Conservation (phyloP, 2,113 vertebrate species). For the Elephas maximus region DNA sequence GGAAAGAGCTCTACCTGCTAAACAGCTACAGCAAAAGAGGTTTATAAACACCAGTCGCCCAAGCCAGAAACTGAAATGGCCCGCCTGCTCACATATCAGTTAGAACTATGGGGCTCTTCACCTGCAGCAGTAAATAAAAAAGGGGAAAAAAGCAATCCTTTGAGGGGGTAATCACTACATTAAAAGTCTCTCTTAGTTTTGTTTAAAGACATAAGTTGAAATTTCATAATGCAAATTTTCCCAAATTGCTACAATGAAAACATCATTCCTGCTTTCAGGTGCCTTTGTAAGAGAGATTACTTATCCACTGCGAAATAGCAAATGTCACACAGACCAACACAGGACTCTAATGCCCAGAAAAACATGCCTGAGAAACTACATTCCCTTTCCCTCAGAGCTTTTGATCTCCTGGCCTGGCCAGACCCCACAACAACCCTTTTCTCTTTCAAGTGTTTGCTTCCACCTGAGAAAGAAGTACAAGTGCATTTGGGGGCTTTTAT, state of each 20-base stretch:
- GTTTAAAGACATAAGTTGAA: neutral
- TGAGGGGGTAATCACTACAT: neutral
- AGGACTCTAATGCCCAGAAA: neutral
- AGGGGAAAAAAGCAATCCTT: neutral
- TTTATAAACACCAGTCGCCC: neutral
- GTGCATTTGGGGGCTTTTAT: neutral
- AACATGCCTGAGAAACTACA: neutral
- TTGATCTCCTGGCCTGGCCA: neutral
- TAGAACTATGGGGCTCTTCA: neutral
- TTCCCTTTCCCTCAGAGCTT: neutral
- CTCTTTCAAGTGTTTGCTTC: constrained; percentile 38
- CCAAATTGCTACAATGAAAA: neutral
- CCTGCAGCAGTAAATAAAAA: neutral
- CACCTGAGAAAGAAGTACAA: neutral
- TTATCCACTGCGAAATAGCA: neutral
- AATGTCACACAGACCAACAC: no score
- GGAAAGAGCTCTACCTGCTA: neutral
- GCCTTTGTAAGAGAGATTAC: neutral
- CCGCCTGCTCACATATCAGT: neutral
- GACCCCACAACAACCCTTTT: neutral
- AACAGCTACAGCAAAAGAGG: neutral
- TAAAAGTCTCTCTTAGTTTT: neutral
- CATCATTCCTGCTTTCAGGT: neutral
- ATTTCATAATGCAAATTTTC: neutral
- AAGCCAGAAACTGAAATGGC: neutral